phyloP scores from a whole-genome alignment of 92 coral and sea anemone species.

The Zoanthus solanderi region DNA sequence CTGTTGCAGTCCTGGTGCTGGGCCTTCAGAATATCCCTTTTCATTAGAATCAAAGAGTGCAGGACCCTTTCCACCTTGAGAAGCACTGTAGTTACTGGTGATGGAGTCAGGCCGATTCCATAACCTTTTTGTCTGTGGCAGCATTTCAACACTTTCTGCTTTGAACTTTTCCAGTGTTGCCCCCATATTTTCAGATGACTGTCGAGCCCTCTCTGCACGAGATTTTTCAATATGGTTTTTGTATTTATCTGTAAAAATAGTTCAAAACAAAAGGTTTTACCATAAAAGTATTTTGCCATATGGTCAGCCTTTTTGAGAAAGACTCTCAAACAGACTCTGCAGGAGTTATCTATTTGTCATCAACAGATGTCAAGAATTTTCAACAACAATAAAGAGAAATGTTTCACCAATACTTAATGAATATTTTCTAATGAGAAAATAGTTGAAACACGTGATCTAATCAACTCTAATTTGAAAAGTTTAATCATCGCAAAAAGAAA shows the following conservation, averaged over 20 bases:
- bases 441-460: too few species aligned
- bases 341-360: too few species aligned
- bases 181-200: constrained; percentile 50
- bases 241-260: constrained; percentile 75
- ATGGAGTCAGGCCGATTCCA: constrained; percentile 16
- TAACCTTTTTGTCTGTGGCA: constrained; percentile 17
- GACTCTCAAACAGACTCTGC: too few species aligned
- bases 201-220: constrained; percentile 56
- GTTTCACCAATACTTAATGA: too few species aligned
- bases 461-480: too few species aligned
- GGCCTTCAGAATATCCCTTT: constrained; percentile 66
- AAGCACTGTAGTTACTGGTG: constrained; percentile 31
- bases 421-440: too few species aligned
- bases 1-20: constrained; percentile 54
- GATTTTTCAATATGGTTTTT: constrained; percentile 74
- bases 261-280: neutral
- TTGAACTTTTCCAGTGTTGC: constrained; percentile 3
- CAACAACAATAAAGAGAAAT: too few species aligned
- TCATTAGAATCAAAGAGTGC: constrained; percentile 30
- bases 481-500: too few species aligned
- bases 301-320: too few species aligned
- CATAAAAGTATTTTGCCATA: neutral
- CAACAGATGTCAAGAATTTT: too few species aligned
- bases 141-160: neutral
- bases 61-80: constrained; percentile 26